Evolutionary conservation across 2,113 vertebrate genomes (phyloP), one percentile per base, ranked within the genome.

Genomic region (Scolopax mira): DNA sequence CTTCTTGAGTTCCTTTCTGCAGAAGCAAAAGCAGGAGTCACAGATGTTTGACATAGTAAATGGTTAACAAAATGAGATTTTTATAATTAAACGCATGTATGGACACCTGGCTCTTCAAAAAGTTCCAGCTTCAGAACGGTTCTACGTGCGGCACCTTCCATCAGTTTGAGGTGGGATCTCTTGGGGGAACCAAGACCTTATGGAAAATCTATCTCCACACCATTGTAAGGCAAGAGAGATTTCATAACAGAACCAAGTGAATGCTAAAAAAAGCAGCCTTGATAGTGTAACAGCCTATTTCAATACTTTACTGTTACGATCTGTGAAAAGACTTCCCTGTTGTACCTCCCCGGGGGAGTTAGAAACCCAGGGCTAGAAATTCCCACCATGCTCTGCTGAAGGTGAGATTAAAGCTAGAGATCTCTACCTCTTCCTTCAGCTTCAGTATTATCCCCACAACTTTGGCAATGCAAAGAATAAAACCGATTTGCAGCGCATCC

Each of bases 1-100:
- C 78, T 98, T 99, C 97, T 99, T 99, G 78, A 99, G 98, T 72
- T 99, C 99, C 92, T 99, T 99, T 84, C 99, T 99, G 97, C 44
- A 46, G 60, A 42, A 44, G 33, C 14, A 81, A 15, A 51, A 39
- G 25, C 0, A 7, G 42, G n/a, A 65, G 31, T 16, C 60, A n/a
- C 24, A 23, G 35, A 17, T 22, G n/a, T 31, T 8, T 41, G 52
- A 37, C 0, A 5, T 46, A 46, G 33, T 5, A 13, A 92, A 23
- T n/a, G 62, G 14, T 49, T 49, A 13, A 13, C 2, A 10, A 72
- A 75, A 31, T 3, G 9, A 60, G 49, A 22, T 8, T 22, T 60
- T 60, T 6, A 13, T 21, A 9, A 14, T 37, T 28, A 33, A 58
- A 39, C 0, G 0, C 21, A 19, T 11, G 10, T 7, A 18, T 0